Conservation (phyloP, 2,888 invertebrate genomes). For the Atethmia centrago region DNA sequence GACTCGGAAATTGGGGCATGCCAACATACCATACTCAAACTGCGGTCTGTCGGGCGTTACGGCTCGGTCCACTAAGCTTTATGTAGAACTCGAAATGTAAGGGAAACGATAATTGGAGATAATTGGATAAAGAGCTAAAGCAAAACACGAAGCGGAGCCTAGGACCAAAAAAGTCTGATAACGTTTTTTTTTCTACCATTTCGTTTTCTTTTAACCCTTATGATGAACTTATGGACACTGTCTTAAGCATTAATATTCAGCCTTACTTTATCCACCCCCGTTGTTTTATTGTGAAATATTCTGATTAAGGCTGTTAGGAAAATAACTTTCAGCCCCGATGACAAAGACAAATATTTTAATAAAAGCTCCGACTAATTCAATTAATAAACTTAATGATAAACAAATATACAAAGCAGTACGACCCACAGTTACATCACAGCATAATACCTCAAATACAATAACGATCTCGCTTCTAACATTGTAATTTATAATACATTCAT, state of each 20-base stretch:
- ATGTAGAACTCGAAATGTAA: slow-evolving; percentile 20
- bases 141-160: too few species aligned
- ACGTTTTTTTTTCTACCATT: not conserved
- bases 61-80: slow-evolving; percentile 32
- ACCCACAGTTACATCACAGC: slow-evolving; percentile 24
- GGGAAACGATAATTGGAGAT: slow-evolving; percentile 28
- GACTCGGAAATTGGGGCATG: slow-evolving; percentile 28
- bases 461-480: slow-evolving; percentile 62
- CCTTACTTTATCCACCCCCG: not conserved
- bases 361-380: slow-evolving; percentile 25
- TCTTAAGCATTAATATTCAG: not conserved
- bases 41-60: slow-evolving; percentile 14
- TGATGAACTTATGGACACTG: too few species aligned
- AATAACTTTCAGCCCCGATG: not conserved
- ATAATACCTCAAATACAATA: slow-evolving; percentile 69
- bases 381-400: slow-evolving; percentile 39
- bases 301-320: not conserved
- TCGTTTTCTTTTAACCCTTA: not conserved
- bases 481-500: slow-evolving; percentile 83
- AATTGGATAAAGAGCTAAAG: too few species aligned
- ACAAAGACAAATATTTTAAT: slow-evolving; percentile 43
- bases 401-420: slow-evolving; percentile 34
- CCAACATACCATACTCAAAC: slow-evolving; percentile 29
- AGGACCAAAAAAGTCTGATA: too few species aligned
- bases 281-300: not conserved